Percentiles rank a stretch among this genome's conserved stretches.
These are phyloP conservation scores for Silurus asotus DNA, from an alignment of 2,113 vertebrate species.

Conservation along the genomic window DNA sequence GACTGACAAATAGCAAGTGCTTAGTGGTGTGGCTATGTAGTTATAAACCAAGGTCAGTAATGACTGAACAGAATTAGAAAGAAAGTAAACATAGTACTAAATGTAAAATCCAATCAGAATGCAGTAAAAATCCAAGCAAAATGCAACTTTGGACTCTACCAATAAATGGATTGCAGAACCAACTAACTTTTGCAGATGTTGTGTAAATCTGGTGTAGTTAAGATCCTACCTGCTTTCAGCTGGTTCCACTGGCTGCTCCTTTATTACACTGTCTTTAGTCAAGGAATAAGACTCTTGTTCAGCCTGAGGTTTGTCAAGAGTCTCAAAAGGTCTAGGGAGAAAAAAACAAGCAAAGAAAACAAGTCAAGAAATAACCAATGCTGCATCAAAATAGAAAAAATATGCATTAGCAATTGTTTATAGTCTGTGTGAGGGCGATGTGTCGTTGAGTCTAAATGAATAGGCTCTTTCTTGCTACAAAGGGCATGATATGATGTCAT, in stretches of 20 bases:
- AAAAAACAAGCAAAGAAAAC: conserved; percentile 31
- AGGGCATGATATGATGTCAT: conserved; percentile 71
- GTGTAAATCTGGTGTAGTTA: background rate
- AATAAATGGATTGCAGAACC: background rate
- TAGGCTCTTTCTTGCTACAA: conserved; percentile 68
- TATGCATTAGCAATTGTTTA: conserved; percentile 21
- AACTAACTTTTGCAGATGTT: background rate
- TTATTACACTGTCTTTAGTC: conserved; percentile 60
- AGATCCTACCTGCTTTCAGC: conserved; percentile 50
- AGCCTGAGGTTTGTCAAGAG: conserved; percentile 66
- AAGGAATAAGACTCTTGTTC: conserved; percentile 65
- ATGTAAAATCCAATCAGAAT: background rate
- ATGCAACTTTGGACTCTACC: background rate
- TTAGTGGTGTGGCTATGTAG: conserved; percentile 57
- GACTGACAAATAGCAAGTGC: conserved; percentile 74
- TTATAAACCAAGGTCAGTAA: conserved; percentile 30
- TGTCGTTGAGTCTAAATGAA: conserved; percentile 50
- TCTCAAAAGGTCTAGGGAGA: conserved; percentile 66
- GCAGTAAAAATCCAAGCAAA: background rate
- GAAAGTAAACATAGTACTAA: background rate
- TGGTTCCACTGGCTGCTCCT: conserved; percentile 51
- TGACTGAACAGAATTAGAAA: conserved; percentile 16
- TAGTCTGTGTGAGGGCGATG: conserved; percentile 26
- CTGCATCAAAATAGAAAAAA: conserved; percentile 31
- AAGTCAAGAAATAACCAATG: conserved; percentile 27